Evolutionary conservation across 2,888 invertebrate species (phyloP).

Genomic region (Tortricodes alternella): DNA sequence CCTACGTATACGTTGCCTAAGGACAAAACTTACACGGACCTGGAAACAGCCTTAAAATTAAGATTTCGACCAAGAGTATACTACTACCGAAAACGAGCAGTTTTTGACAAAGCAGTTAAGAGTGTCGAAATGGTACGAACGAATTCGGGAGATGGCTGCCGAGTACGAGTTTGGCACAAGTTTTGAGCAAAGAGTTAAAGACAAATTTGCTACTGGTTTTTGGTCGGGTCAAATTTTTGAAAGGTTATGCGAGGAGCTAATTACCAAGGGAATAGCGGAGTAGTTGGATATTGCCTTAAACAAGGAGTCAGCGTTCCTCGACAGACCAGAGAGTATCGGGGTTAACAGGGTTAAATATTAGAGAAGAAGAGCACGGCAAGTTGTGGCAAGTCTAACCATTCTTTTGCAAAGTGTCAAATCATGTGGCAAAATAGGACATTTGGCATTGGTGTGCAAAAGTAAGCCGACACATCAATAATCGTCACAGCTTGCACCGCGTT

Average conservation of each 20-base stretch:
- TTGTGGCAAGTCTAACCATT: not conserved
- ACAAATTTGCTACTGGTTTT: not conserved
- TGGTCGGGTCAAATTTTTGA: not conserved
- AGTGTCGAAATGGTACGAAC: not conserved
- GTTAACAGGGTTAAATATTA: not conserved
- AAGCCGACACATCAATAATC: not conserved
- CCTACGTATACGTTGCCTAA: not conserved
- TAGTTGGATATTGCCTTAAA: not conserved
- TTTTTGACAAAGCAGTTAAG: not conserved
- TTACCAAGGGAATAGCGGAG: not conserved
- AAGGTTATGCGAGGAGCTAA: not conserved
- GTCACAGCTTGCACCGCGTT: too few relatives aligned
- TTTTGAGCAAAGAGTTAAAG: not conserved
- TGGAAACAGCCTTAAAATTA: not conserved
- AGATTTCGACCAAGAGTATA: not conserved
- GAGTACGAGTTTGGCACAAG: not conserved
- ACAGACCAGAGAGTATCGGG: not conserved
- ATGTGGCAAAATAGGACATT: not conserved
- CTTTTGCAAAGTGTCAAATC: not conserved
- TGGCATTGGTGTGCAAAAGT: not conserved
- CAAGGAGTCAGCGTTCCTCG: not conserved
- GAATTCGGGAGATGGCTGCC: not conserved
- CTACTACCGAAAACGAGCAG: not conserved
- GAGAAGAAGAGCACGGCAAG: not conserved
- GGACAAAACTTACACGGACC: not conserved